phyloP scores from a whole-genome alignment of 2,888 invertebrate genomes.

The Hoplodrina blanda region DNA sequence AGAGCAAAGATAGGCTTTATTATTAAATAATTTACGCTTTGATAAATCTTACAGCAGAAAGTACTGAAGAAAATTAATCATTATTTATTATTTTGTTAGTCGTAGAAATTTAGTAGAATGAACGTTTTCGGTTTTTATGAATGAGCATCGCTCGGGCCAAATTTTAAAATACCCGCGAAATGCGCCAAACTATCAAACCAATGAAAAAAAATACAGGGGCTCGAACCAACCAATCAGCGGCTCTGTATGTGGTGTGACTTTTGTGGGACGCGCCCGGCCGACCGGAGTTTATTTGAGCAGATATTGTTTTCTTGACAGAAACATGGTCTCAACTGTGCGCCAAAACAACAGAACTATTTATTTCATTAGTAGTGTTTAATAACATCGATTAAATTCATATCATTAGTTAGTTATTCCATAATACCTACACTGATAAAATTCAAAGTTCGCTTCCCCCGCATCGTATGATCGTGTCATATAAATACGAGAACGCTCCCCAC shows the following conservation, averaged over 20 bases:
- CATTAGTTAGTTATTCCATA: conserved; percentile 68
- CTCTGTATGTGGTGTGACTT: conserved; percentile 87
- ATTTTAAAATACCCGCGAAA: conserved; percentile 76
- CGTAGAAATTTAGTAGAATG: conserved; percentile 1
- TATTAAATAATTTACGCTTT: neutral
- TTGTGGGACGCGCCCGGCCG: conserved; percentile 81
- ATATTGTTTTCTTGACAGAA: conserved; percentile 73
- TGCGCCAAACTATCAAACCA: conserved; percentile 68
- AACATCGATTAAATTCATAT: conserved; percentile 67
- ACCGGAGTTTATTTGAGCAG: conserved; percentile 60
- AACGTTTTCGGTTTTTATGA: conserved; percentile 39
- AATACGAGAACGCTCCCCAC: conserved; percentile 85
- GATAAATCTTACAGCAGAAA: neutral
- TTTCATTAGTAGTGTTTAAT: conserved; percentile 58
- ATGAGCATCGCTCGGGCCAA: conserved; percentile 31
- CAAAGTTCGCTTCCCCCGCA: conserved; percentile 84
- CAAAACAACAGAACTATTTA: conserved; percentile 54
- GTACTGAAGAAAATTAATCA: neutral
- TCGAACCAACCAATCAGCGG: conserved; percentile 79
- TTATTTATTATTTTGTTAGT: too few relatives aligned
- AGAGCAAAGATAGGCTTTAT: neutral
- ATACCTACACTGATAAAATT: conserved; percentile 76
- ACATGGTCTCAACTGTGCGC: conserved; percentile 59
- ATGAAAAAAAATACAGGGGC: conserved; percentile 70
- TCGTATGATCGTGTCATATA: conserved; percentile 89